Evolutionary conservation across 2,113 vertebrate genomes (phyloP).

Genomic region (Pungitius pungitius): DNA sequence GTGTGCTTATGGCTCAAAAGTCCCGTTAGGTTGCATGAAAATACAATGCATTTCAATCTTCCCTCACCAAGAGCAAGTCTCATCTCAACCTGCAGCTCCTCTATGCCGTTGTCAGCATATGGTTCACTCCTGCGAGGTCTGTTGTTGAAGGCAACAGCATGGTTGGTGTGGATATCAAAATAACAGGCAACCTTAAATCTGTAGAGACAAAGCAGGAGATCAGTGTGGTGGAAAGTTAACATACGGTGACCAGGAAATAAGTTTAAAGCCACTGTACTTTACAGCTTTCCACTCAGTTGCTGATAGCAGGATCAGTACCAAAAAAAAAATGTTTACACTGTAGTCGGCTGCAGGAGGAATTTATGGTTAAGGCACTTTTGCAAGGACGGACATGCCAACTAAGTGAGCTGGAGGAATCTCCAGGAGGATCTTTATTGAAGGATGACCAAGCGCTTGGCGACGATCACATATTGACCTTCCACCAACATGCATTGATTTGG

Average conservation of each 20-base stretch:
- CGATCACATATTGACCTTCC: not conserved
- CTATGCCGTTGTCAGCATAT: conserved; percentile 50
- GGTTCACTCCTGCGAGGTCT: conserved; percentile 56
- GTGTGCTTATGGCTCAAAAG: not conserved
- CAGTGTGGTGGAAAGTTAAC: not conserved
- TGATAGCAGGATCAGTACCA: no score
- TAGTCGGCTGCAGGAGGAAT: no score
- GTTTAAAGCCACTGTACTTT: not conserved
- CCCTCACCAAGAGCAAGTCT: conserved; percentile 68
- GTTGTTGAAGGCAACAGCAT: conserved; percentile 45
- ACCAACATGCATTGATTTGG: not conserved
- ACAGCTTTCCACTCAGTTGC: no score
- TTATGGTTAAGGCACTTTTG: no score
- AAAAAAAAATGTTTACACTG: no score
- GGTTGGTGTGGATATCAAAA: conserved; percentile 67
- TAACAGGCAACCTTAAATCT: conserved; percentile 72
- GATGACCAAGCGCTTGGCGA: no score
- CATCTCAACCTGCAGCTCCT: conserved; percentile 61
- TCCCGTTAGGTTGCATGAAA: not conserved
- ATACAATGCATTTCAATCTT: not conserved
- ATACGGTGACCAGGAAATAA: not conserved
- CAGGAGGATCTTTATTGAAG: no score
- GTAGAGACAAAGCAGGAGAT: not conserved
- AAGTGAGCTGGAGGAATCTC: no score
- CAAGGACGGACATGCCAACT: no score